These are phyloP conservation scores for Micropoecilia bifurca DNA, from an alignment of 2,797 vertebrate species.

Conservation along the genomic window DNA sequence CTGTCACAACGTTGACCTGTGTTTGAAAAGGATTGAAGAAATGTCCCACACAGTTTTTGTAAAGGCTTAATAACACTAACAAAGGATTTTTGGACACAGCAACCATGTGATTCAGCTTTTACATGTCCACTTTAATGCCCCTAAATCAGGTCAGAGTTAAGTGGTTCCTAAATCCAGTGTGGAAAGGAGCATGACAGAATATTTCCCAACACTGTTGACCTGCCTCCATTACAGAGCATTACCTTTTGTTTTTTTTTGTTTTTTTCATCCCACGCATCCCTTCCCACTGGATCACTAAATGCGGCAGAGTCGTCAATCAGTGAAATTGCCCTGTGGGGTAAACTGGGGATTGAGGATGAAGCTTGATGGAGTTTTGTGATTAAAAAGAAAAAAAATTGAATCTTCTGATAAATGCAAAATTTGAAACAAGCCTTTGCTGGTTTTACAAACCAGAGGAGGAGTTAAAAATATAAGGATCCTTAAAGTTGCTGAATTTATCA, in stretches of 20 bases:
- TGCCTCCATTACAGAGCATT: constrained; percentile 66
- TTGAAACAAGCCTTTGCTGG: constrained; percentile 26
- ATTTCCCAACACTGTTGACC: constrained; percentile 51
- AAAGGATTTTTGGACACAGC: constrained; percentile 32
- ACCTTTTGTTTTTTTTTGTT: constrained; percentile 51
- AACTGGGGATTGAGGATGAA: constrained; percentile 51
- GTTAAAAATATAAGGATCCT: neutral
- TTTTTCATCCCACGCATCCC: constrained; percentile 56
- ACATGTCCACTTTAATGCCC: constrained; percentile 51
- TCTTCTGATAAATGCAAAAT: constrained; percentile 43
- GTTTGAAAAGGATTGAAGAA: constrained; percentile 55
- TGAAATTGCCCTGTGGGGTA: constrained; percentile 75
- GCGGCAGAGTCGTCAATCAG: constrained; percentile 76
- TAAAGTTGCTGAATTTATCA: neutral
- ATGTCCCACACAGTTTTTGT: constrained; percentile 55
- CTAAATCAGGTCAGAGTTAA: constrained; percentile 65
- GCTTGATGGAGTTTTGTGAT: constrained; percentile 36
- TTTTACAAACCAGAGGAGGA: constrained; percentile 56
- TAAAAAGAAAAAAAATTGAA: constrained; percentile 29
- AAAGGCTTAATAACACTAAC: constrained; percentile 58
- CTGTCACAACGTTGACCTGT: constrained; percentile 45
- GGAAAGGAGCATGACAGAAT: constrained; percentile 36
- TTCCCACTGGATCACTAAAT: constrained; percentile 62
- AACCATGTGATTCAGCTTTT: constrained; percentile 46
- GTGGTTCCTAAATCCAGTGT: constrained; percentile 42